Evolutionary conservation across 1,140 invertebrate species (phyloP).

Genomic region (Asobara japonica): DNA sequence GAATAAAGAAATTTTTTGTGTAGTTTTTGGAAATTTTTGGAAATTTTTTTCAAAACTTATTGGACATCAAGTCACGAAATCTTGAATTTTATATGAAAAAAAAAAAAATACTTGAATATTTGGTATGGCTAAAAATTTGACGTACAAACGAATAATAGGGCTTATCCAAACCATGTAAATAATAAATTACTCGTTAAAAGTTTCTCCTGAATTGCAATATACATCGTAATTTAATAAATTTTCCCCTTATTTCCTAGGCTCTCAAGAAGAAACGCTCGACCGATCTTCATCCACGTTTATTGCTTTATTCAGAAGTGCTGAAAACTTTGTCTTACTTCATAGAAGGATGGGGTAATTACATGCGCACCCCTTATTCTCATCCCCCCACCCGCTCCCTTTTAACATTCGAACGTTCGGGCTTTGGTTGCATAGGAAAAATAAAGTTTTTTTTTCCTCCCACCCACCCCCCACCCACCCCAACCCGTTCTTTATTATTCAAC

Average conservation of each 20-base stretch:
- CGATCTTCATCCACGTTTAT: constrained; percentile 47
- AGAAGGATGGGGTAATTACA: constrained; percentile 44
- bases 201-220: background rate
- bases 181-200: background rate
- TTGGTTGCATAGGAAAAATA: background rate
- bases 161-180: too few species aligned
- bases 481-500: background rate
- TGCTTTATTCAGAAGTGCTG: constrained; percentile 40
- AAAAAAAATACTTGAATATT: too few species aligned
- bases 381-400: background rate
- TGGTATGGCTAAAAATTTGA: too few species aligned
- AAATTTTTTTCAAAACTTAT: too few species aligned
- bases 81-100: too few species aligned
- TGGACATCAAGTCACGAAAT: too few species aligned
- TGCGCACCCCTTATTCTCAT: constrained; percentile 22
- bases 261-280: constrained; percentile 47
- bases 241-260: background rate
- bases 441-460: background rate
- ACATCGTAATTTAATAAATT: background rate
- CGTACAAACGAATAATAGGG: too few species aligned
- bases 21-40: too few species aligned
- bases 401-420: background rate
- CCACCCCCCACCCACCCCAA: too few species aligned
- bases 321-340: constrained; percentile 45
- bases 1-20: too few species aligned